Evolutionary conservation across 2,888 invertebrate genomes (phyloP), one percentile per base, ranked within the genome.

Genomic region (Lagria hirta): DNA sequence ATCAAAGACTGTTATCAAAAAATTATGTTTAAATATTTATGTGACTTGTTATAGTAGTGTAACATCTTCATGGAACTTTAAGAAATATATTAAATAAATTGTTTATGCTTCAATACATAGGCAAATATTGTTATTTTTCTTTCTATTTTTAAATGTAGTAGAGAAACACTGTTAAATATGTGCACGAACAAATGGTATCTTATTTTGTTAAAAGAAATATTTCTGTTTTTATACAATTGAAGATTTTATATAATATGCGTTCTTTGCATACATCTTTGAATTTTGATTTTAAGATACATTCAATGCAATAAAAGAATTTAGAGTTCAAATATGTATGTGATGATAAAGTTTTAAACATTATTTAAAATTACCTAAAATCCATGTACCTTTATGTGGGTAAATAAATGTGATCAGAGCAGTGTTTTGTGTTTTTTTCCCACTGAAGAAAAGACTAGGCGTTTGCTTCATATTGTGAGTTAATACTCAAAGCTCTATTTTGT

Each of bases 321-420:
- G 40, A 34, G 34, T 50, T 50, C 44, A 57, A 54, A 54, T 46
- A 45, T 55, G 60, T 52, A 48, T 51, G 51, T 51, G 51, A 54
- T 48, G 40, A n/a, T 44, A 47, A 51, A 55, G 61, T 62, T 57
- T 56, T 46, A 49, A 56, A n/a, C n/a, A 58, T 61, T 61, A 60
- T 62, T 61, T 62, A n/a, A n/a, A n/a, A n/a, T 60, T 61, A 60
- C 55, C 56, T 60, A 56, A 55, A 55, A 59, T 61, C 60, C 60
- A 59, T 64, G 65, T 62, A 61, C n/a, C n/a, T n/a, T n/a, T 57
- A 56, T 64, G 61, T 64, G 62, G 59, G 60, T 58, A 61, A 55
- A 64, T 65, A 65, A 62, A 65, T 65, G 65, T 65, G 62, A 62
- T 57, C 55, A 63, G 34, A 50, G 51, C 40, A 47, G n/a, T n/a